These are phyloP conservation scores for Agapornis roseicollis DNA, from an alignment of 2,113 vertebrate genomes.

Conservation along the genomic window DNA sequence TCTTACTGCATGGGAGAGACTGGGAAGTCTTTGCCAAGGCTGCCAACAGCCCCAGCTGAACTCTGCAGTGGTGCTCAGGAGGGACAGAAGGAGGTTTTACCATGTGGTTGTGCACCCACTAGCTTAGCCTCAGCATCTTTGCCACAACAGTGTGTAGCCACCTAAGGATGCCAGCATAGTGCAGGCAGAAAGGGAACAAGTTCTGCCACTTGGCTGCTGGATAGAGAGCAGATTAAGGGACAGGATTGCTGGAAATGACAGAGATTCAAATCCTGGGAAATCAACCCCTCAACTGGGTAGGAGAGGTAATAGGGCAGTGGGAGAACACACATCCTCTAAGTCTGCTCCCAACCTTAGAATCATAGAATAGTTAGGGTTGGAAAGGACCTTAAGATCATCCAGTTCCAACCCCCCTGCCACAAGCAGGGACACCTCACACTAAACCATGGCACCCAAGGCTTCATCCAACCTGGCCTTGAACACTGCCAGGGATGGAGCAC, in stretches of 20 bases:
- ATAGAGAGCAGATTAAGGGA: not conserved
- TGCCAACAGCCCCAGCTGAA: not conserved
- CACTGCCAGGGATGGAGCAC: too few relatives aligned
- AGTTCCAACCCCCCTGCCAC: too few relatives aligned
- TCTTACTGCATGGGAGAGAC: not conserved
- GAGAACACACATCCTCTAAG: not conserved
- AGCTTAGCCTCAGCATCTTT: not conserved
- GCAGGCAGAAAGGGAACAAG: not conserved
- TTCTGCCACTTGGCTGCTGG: not conserved
- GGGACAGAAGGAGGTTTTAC: not conserved
- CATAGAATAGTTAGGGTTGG: too few relatives aligned
- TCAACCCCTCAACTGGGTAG: not conserved
- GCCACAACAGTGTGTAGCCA: fast-evolving
- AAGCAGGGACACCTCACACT: too few relatives aligned
- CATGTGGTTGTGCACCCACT: fast-evolving
- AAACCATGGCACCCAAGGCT: too few relatives aligned
- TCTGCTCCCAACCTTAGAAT: not conserved
- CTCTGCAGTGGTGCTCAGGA: fast-evolving
- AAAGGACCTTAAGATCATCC: too few relatives aligned
- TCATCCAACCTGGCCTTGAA: too few relatives aligned
- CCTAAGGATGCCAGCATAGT: not conserved
- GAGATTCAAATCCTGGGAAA: not conserved
- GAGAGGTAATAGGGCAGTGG: not conserved
- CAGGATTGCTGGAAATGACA: not conserved
- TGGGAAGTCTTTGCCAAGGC: not conserved